Conservation (phyloP, 2,888 invertebrate genomes). For the Napeogenes sylphis region DNA sequence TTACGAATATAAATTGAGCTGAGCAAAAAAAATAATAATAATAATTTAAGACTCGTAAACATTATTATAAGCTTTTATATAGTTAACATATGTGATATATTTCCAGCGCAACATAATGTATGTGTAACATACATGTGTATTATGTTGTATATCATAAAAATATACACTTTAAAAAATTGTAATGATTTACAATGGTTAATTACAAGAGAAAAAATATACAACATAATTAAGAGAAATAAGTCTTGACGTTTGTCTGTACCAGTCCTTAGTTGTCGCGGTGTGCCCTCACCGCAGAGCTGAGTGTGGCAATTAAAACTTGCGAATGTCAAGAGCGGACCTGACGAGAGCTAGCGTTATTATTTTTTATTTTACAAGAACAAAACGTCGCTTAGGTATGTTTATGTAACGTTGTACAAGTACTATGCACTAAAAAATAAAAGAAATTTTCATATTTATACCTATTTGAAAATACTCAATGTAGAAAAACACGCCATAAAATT, state of each 20-base stretch:
- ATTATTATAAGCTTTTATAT: no score
- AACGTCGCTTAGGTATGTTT: slow-evolving; percentile 25
- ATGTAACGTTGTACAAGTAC: slow-evolving; percentile 20
- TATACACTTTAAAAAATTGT: not conserved
- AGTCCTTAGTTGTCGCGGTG: slow-evolving; percentile 46
- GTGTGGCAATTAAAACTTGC: slow-evolving; percentile 76
- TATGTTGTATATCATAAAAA: no score
- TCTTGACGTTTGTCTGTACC: slow-evolving; percentile 21
- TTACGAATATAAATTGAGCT: no score
- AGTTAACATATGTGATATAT: no score
- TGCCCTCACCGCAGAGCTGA: slow-evolving; percentile 61
- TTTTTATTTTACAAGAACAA: slow-evolving; percentile 58
- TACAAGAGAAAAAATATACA: slow-evolving; percentile 7
- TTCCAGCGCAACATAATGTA: no score
- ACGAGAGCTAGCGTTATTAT: slow-evolving; percentile 52
- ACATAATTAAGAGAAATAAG: slow-evolving; percentile 11
- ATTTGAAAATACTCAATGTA: not conserved
- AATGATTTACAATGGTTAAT: not conserved
- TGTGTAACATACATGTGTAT: no score
- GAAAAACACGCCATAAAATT: no score
- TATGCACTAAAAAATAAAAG: slow-evolving; percentile 1
- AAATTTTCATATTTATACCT: not conserved
- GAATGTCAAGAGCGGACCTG: slow-evolving; percentile 68
- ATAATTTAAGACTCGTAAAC: no score
- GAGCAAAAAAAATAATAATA: no score